These are phyloP conservation scores for Sebastes schlegelii DNA, from an alignment of 2,113 vertebrate species.

Conservation along the genomic window DNA sequence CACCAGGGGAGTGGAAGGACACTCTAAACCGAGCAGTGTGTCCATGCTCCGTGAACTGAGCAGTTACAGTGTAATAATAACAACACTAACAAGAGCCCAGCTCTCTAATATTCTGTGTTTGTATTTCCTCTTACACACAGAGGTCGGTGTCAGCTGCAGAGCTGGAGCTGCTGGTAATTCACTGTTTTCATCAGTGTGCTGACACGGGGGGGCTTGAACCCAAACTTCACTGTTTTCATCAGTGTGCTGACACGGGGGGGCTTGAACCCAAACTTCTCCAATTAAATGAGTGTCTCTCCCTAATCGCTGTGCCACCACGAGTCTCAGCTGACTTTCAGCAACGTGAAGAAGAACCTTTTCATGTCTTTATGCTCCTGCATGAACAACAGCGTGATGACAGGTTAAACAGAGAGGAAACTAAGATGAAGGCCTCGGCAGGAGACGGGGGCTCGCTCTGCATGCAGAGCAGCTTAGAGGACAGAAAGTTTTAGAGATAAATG, in stretches of 20 bases:
- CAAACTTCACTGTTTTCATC: not conserved
- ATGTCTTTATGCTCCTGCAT: not conserved
- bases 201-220: not conserved
- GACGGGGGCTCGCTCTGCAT: constrained; percentile 8
- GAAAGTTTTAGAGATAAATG: constrained; percentile 41
- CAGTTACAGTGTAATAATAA: not conserved
- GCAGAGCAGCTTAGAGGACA: constrained; percentile 55
- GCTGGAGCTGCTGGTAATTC: not conserved
- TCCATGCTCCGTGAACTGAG: not conserved
- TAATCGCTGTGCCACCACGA: not conserved
- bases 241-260: too few species aligned
- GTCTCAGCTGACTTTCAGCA: not conserved
- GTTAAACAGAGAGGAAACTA: constrained; percentile 27
- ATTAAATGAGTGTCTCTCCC: not conserved
- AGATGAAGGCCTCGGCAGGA: constrained; percentile 26
- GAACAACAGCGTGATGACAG: not conserved
- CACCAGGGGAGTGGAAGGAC: constrained; percentile 14
- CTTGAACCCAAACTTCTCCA: not conserved
- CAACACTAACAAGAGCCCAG: not conserved
- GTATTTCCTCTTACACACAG: not conserved
- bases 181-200: not conserved
- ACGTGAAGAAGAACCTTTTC: not conserved
- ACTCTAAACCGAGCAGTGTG: not conserved
- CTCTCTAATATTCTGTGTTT: not conserved
- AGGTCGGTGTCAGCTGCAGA: not conserved